Evolutionary conservation across 1,140 invertebrate species (phyloP).

Genomic region (Pachyrhynchus sulphureomaculatus): DNA sequence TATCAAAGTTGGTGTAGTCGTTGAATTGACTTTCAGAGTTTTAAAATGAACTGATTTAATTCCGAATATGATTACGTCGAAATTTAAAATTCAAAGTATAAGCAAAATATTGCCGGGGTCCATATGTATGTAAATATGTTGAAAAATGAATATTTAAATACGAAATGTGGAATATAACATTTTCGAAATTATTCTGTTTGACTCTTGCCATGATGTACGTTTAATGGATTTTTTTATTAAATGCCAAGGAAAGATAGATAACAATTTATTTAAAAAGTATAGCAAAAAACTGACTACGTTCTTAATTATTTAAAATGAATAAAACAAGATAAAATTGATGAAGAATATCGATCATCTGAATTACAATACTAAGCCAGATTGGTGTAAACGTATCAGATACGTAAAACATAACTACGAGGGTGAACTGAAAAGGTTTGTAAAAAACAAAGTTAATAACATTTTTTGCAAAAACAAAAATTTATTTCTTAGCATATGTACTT

Average conservation of each 20-base stretch:
- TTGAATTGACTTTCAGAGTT: conserved; percentile 46
- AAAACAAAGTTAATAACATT: too few species aligned
- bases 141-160: conserved; percentile 53
- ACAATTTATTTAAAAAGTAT: neutral
- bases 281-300: conserved; percentile 2
- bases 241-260: neutral
- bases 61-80: conserved; percentile 52
- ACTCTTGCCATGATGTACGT: conserved; percentile 20
- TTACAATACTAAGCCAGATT: too few species aligned
- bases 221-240: conserved; percentile 15
- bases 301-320: too few species aligned
- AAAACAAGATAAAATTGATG: too few species aligned
- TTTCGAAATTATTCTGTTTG: conserved; percentile 29
- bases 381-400: too few species aligned
- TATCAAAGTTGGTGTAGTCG: conserved; percentile 44
- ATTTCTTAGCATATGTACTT: too few species aligned
- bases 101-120: conserved; percentile 49
- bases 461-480: too few species aligned
- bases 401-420: too few species aligned
- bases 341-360: too few species aligned
- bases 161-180: conserved; percentile 31
- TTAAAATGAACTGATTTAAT: conserved; percentile 53
- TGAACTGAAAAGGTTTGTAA: too few species aligned
- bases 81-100: conserved; percentile 54
- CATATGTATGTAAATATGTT: conserved; percentile 52